These are phyloP conservation scores for Adela reaumurella DNA, from an alignment of 2,888 invertebrate species.

Conservation along the genomic window DNA sequence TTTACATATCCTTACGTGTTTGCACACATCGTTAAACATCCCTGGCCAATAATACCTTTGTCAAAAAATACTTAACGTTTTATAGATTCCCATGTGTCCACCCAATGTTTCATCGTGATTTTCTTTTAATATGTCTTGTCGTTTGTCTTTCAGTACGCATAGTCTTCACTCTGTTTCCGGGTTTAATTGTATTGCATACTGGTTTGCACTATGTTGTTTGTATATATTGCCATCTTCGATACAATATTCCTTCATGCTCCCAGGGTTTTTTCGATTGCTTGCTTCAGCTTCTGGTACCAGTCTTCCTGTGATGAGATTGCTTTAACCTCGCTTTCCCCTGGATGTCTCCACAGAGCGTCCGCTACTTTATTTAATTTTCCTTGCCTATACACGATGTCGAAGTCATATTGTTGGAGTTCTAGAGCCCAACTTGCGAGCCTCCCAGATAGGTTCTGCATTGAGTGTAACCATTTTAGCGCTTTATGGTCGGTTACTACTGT, in stretches of 20 bases:
- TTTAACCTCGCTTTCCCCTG: no score
- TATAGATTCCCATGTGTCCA: not conserved
- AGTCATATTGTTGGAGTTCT: no score
- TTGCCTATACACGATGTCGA: no score
- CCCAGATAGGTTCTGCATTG: slow-evolving; percentile 11
- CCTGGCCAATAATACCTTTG: not conserved
- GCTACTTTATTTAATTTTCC: no score
- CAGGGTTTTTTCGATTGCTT: no score
- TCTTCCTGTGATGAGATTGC: no score
- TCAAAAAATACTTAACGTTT: not conserved
- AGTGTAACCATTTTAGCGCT: slow-evolving; percentile 6
- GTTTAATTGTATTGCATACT: not conserved
- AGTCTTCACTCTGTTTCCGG: not conserved
- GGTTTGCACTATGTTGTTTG: not conserved
- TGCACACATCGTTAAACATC: not conserved
- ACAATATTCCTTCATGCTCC: no score
- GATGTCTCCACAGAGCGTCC: no score
- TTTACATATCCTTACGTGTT: slow-evolving; percentile 1
- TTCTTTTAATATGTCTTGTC: not conserved
- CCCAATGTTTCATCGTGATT: not conserved
- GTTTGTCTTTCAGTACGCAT: not conserved
- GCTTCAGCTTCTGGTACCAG: no score
- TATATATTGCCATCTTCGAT: no score
- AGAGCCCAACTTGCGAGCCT: no score
- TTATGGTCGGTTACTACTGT: slow-evolving; percentile 16